Conservation (phyloP, 2,113 vertebrate species). For the Perca schrenkii region DNA sequence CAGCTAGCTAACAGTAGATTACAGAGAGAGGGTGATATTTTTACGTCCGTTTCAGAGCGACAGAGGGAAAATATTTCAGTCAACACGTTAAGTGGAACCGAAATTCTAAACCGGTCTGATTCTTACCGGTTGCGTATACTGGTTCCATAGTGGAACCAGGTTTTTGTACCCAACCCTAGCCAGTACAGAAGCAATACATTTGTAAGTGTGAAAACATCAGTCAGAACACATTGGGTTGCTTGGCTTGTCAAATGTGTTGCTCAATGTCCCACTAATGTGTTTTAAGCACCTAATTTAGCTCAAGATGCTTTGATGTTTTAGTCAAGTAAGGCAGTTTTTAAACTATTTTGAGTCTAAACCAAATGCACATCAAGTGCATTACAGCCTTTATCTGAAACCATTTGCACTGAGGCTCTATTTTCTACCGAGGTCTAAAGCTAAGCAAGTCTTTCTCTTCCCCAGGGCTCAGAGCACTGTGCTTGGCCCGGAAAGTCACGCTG, state of each 20-base stretch:
- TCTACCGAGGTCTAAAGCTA: slow-evolving; percentile 39
- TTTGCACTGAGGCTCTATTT: slow-evolving; percentile 50
- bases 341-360: background rate
- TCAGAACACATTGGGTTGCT: background rate
- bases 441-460: slow-evolving; percentile 65
- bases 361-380: background rate
- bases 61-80: no score
- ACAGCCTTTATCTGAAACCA: slow-evolving; percentile 5
- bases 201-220: background rate
- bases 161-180: background rate
- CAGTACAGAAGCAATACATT: background rate
- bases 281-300: background rate
- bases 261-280: background rate
- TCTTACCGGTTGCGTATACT: no score
- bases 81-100: no score
- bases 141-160: no score
- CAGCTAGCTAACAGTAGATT: no score
- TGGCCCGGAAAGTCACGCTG: slow-evolving; percentile 60
- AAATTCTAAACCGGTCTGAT: no score
- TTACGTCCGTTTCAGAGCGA: no score
- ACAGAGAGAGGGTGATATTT: no score
- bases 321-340: background rate
- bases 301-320: background rate
- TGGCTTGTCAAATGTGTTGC: background rate
- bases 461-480: slow-evolving; percentile 37